Conservation (phyloP, 2,113 vertebrate species). For the Stomatorhinus ivindoensis region DNA sequence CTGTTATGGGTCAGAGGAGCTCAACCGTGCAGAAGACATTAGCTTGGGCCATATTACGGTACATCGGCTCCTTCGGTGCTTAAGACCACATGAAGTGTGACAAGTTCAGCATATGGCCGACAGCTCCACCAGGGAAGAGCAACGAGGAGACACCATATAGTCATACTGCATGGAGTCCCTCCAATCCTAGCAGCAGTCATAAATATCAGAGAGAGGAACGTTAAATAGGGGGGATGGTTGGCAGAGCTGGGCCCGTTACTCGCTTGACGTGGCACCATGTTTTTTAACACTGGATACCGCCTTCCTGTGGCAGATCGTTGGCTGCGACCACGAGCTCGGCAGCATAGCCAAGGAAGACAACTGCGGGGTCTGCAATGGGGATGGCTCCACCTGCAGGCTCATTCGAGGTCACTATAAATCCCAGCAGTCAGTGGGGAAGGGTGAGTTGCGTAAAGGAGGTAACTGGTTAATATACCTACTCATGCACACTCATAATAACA, state of each 20-base stretch:
- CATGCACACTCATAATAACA: neutral
- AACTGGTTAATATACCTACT: neutral
- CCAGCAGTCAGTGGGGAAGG: constrained; percentile 78
- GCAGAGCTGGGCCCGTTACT: neutral
- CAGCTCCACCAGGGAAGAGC: constrained; percentile 1
- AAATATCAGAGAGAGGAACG: neutral
- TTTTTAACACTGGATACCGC: neutral
- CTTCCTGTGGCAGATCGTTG: constrained; percentile 71
- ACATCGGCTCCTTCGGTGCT: constrained; percentile 6
- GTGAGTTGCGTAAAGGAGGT: constrained; percentile 59
- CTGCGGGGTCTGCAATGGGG: constrained; percentile 89
- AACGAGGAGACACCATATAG: neutral
- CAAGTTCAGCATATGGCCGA: constrained; percentile 19
- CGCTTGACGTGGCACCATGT: neutral
- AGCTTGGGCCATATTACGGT: constrained; percentile 7
- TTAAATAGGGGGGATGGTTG: neutral
- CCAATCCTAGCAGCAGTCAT: neutral
- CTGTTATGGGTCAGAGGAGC: constrained; percentile 15
- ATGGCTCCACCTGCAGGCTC: constrained; percentile 88
- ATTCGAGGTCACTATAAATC: constrained; percentile 91
- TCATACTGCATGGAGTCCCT: neutral
- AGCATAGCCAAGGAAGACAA: constrained; percentile 88
- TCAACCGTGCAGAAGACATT: neutral
- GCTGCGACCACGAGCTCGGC: constrained; percentile 89
- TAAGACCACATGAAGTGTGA: constrained; percentile 8